Evolutionary conservation across 2,888 invertebrate genomes (phyloP).

Genomic region (Torymus tubicola): DNA sequence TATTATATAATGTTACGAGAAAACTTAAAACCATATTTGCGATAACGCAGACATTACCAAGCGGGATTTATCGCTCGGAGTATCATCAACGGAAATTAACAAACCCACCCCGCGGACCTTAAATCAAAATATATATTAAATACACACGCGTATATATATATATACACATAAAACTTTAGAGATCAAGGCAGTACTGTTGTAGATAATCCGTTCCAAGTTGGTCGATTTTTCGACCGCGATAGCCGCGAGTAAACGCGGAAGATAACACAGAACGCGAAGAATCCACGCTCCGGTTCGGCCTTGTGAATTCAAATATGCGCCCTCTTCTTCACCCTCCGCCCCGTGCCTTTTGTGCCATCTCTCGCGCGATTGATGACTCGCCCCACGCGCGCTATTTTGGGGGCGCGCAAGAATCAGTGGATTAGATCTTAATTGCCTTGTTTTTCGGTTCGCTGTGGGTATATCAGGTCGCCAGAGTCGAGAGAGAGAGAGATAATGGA

Average conservation of each 20-base stretch:
- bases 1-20: too few species aligned
- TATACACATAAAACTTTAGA: too few species aligned
- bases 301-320: conserved; percentile 11
- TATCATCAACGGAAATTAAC: conserved; percentile 15
- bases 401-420: too few species aligned
- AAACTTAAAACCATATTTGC: not conserved
- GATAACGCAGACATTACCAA: too few species aligned
- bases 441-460: too few species aligned
- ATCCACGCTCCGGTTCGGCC: not conserved
- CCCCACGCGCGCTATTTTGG: too few species aligned
- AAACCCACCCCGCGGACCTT: not conserved
- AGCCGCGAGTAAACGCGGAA: not conserved
- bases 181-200: too few species aligned
- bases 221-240: not conserved
- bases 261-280: not conserved
- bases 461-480: too few species aligned
- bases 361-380: too few species aligned
- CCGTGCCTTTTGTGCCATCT: not conserved
- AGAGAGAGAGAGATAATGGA: too few species aligned
- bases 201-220: conserved; percentile 1
- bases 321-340: not conserved
- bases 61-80: not conserved
- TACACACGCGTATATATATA: not conserved
- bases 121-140: conserved; percentile 2
- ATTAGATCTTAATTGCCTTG: too few species aligned